phyloP scores from a whole-genome alignment of 2,888 invertebrate species.

The Drosophila rellima region DNA sequence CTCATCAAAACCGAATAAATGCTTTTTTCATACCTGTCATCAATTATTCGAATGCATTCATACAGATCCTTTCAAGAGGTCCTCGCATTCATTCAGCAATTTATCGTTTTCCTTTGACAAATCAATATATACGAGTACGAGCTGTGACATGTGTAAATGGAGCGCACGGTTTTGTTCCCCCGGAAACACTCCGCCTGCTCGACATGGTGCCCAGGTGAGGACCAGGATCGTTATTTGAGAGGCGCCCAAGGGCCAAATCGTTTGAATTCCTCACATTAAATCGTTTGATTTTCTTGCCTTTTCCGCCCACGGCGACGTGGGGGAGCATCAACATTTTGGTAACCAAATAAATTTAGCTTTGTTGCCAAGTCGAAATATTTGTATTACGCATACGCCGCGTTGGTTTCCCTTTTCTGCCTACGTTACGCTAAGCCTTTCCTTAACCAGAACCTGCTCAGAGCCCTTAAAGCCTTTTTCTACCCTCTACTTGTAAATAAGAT shows the following conservation, averaged over 20 bases:
- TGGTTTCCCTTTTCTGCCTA: conserved; percentile 34
- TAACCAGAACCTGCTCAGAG: conserved; percentile 31
- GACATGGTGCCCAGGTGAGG: neutral
- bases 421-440: conserved; percentile 46
- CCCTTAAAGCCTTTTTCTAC: conserved; percentile 35
- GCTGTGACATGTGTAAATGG: conserved; percentile 60
- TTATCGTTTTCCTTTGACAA: conserved; percentile 72
- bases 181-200: neutral
- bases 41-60: conserved; percentile 48
- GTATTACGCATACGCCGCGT: conserved; percentile 63
- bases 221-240: conserved; percentile 30
- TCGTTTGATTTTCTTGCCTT: conserved; percentile 64
- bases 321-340: conserved; percentile 56
- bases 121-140: conserved; percentile 58
- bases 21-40: conserved; percentile 18
- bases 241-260: conserved; percentile 64
- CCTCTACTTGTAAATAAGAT: conserved; percentile 4
- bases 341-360: conserved; percentile 76
- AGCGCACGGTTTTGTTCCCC: conserved; percentile 45
- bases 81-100: conserved; percentile 52
- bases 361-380: conserved; percentile 71
- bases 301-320: conserved; percentile 24
- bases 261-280: conserved; percentile 75
- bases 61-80: conserved; percentile 10
- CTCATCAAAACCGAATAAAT: conserved; percentile 9